Base-by-base conservation (phyloP, 2,113 vertebrate species). In the Theristicus caerulescens region DNA sequence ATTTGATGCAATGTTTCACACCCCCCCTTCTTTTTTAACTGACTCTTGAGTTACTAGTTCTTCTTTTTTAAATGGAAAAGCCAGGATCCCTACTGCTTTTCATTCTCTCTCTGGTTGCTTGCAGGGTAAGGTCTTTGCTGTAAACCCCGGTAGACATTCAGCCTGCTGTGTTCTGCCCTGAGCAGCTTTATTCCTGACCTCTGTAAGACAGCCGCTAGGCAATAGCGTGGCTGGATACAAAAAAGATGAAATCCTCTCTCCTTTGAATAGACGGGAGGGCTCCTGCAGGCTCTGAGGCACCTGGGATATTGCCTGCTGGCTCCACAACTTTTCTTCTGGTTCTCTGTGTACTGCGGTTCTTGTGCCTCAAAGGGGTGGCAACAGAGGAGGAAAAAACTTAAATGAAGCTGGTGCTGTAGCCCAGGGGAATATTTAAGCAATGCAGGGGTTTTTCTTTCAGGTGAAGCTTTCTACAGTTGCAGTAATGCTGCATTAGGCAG, bases 91-190 rank as follows among this genome's bases (percentile, higher is more conserved):
- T 69, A 9, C 73, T 89, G 88, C 38, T 91, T 81, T 70, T 91
- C 72, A 59, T 94, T 94, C 70, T 88, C 59, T 79, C 3, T 54
- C 69, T 92, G 80, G 32, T 71, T 86, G 81, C 69, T 84, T 91
- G 65, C 86, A 79, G 77, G 55, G 2, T 71, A 59, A 93, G 65
- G 31, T 89, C 42, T 92, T 77, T 59, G 69, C 80, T 95, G 77
- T 58, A 86, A 91, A 55, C 9, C 46, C 64, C 40, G 49, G 72
- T 62, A 74, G 80, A 73, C 59, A 19, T 74, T 72, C 29, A 73
- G 64, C 91, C 82, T 93, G 82, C 95, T 90, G 86, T 81, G 76
- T 81, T 88, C 58, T 81, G 72, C 61, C 80, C 64, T n/a, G 54
- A 67, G 72, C 12, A 38, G 71, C 80, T 95, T 83, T 91, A 34